A percentile compares a stretch with the other conserved stretches of the same genome.
These are phyloP conservation scores for Magallana ariakensis DNA, from an alignment of 1,140 invertebrate genomes.

Conservation along the genomic window DNA sequence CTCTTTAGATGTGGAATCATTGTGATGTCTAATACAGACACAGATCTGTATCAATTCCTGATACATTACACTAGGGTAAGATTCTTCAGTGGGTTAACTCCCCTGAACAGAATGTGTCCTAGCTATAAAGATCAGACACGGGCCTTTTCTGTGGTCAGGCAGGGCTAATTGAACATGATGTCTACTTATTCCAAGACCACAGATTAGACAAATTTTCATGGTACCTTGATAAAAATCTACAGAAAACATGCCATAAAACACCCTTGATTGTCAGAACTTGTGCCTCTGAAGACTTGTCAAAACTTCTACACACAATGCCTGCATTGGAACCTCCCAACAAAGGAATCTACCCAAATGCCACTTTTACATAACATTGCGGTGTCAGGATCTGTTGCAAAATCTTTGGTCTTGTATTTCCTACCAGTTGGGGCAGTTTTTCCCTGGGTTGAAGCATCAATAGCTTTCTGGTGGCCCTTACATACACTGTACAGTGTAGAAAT, in stretches of 20 bases:
- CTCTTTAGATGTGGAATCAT: slow-evolving; percentile 34
- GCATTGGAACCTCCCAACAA: slow-evolving; percentile 26
- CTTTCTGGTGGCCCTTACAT: background rate
- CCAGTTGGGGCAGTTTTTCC: background rate
- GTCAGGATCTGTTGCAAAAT: slow-evolving; percentile 10
- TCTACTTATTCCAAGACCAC: slow-evolving; percentile 2
- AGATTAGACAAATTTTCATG: slow-evolving; percentile 37
- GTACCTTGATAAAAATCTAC: slow-evolving; percentile 18
- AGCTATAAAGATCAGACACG: background rate
- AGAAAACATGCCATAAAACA: slow-evolving; percentile 16
- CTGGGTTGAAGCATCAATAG: slow-evolving; percentile 5
- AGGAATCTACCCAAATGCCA: slow-evolving; percentile 23
- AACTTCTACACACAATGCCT: slow-evolving; percentile 16
- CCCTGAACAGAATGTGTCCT: background rate
- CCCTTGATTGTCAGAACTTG: slow-evolving; percentile 1
- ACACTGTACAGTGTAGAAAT: background rate
- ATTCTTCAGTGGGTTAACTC: background rate
- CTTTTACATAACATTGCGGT: slow-evolving; percentile 30
- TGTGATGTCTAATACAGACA: slow-evolving; percentile 14
- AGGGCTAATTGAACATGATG: slow-evolving; percentile 28
- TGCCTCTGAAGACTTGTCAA: slow-evolving; percentile 1
- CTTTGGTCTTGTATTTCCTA: background rate
- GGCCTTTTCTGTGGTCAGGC: background rate
- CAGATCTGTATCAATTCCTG: background rate
- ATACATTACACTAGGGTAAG: background rate